phyloP scores from a whole-genome alignment of 2,888 invertebrate species.

The Ennomos quercinarius region DNA sequence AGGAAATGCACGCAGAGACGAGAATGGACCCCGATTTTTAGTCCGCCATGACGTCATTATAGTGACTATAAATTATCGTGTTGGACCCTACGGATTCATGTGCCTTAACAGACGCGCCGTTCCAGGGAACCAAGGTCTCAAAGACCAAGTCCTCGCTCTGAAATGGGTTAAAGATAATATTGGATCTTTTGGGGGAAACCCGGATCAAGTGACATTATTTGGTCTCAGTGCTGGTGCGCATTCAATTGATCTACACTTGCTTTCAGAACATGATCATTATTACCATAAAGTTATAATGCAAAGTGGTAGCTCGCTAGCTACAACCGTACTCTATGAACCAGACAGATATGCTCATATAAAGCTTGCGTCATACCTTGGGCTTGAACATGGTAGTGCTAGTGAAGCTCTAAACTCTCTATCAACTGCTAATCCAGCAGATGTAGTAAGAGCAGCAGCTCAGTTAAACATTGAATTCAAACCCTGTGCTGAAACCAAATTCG shows the following conservation, averaged over 20 bases:
- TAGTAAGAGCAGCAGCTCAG: conserved; percentile 47
- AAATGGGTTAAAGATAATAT: conserved; percentile 65
- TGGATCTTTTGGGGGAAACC: conserved; percentile 62
- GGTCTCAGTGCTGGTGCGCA: conserved; percentile 61
- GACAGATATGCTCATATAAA: conserved; percentile 49
- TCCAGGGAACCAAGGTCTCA: conserved; percentile 66
- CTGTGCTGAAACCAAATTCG: conserved; percentile 59
- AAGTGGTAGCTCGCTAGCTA: conserved; percentile 54
- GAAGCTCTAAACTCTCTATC: conserved; percentile 55
- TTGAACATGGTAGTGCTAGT: conserved; percentile 40
- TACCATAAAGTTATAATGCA: conserved; percentile 60
- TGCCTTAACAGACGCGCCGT: conserved; percentile 57
- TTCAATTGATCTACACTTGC: conserved; percentile 58
- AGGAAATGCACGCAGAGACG: conserved; percentile 46
- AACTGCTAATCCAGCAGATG: conserved; percentile 39
- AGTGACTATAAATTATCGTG: conserved; percentile 59
- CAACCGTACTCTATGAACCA: conserved; percentile 46
- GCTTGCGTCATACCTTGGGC: conserved; percentile 52
- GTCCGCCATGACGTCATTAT: conserved; percentile 61
- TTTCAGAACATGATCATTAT: conserved; percentile 51
- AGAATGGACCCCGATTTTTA: conserved; percentile 55
- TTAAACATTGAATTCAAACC: conserved; percentile 50
- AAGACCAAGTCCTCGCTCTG: conserved; percentile 62
- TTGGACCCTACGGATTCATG: conserved; percentile 67
- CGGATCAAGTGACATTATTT: conserved; percentile 56